Percentiles rank a stretch among this genome's conserved stretches.
Evolutionary conservation across 2,888 invertebrate genomes (phyloP).

Genomic region (Sminthurinus aureus): DNA sequence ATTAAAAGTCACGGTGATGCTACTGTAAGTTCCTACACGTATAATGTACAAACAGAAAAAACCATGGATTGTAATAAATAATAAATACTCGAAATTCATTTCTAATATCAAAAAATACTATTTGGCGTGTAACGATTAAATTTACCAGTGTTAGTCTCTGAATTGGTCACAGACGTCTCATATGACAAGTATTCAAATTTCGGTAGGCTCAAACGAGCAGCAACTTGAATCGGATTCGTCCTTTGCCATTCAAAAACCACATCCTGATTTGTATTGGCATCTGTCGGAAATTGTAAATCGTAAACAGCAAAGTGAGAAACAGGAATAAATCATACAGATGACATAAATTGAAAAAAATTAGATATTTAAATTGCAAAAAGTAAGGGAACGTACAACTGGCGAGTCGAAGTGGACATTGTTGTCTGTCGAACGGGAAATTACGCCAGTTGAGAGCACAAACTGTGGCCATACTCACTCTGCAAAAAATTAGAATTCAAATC

Average conservation of each 20-base stretch:
- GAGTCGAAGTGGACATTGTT: conserved; percentile 64
- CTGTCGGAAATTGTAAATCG: too few species aligned
- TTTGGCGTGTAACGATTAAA: too few species aligned
- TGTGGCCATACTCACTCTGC: conserved; percentile 63
- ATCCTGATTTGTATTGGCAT: conserved; percentile 65
- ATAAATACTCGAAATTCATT: too few species aligned
- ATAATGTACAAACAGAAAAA: neutral
- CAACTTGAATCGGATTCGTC: conserved; percentile 62
- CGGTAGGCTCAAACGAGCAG: conserved; percentile 61
- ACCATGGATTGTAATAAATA: too few species aligned
- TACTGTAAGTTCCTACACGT: conserved; percentile 59
- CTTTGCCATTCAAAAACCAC: conserved; percentile 63
- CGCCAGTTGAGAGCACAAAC: conserved; percentile 65
- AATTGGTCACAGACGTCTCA: conserved; percentile 63
- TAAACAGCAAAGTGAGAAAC: too few species aligned
- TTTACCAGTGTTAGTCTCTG: conserved; percentile 63
- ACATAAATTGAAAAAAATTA: too few species aligned
- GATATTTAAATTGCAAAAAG: too few species aligned
- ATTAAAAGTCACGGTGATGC: conserved; percentile 62
- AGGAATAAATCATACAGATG: too few species aligned
- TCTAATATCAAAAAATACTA: too few species aligned
- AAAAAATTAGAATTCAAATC: conserved; percentile 3
- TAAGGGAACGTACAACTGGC: conserved; percentile 60
- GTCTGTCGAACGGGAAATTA: conserved; percentile 65
- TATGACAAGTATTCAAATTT: conserved; percentile 62